Base-by-base conservation (phyloP, 2,888 invertebrate genomes). In the Noctua fimbriata region DNA sequence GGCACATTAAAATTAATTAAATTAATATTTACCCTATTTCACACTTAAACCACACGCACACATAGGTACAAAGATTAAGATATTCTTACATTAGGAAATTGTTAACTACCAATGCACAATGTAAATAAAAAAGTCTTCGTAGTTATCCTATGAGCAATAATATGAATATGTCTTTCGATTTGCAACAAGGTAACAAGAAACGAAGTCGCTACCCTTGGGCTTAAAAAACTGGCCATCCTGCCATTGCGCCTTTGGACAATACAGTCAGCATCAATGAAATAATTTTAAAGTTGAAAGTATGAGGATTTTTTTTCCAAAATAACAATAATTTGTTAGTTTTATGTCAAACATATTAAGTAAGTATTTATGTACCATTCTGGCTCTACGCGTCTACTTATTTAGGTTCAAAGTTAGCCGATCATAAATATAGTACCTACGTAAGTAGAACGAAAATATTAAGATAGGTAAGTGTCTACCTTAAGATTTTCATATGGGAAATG, bases 181-280 rank as follows among this genome's bases (percentile, higher is more conserved):
- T 32, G 1, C 36, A 36, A 36, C 36, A 36, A 47, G 18, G 24
- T 3, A 36, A 32, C 14, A 65, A 47, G 14, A 55, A 55, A n/a
- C n/a, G 32, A 44, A n/a, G 10, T 44, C 32, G 9, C 16, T 55
- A 66, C 28, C 47, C 66, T 76, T 78, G 47, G 36, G 55, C 76
- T 58, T 18, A 78, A 28, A 28, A 44, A 58, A 28, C 36, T 47
- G 24, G 9, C 1, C 24, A 76, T 36, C 52, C n/a, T 44, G 6
- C 21, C 44, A 66, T 32, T 75, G 32, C 21, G 12, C 65, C 32
- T 77, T 32, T n/a, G 41, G 41, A 18, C 58, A 60, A n/a, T 16
- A 73, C 6, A n/a, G 24, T 21, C 49, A 52, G 47, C 16, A 18
- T 28, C 28, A 1, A 28, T 55, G 12, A 24, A 55, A n/a, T 60